These are phyloP conservation scores for Andrena praecox DNA, from an alignment of 2,888 invertebrate genomes.

Conservation along the genomic window DNA sequence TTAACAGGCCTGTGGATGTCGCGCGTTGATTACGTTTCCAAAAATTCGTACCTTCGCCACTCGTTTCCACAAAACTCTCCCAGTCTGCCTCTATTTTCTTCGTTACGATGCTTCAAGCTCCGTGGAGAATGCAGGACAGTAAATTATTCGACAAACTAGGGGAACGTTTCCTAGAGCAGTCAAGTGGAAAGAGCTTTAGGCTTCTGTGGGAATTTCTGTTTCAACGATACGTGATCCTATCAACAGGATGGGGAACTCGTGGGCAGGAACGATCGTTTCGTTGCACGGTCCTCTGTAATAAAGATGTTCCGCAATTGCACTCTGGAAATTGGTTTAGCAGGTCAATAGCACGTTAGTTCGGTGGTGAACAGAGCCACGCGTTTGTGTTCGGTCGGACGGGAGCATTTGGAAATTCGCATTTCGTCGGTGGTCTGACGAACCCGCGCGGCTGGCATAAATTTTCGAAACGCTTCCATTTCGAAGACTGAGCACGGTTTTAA, in stretches of 20 bases:
- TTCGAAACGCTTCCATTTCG: constrained; percentile 29
- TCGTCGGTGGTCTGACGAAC: constrained; percentile 13
- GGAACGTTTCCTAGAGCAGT: neutral
- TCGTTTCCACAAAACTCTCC: too few species aligned
- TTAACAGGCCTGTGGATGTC: neutral
- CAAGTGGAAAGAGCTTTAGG: neutral
- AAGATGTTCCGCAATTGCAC: constrained; percentile 49
- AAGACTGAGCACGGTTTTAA: neutral
- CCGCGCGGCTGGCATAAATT: constrained; percentile 8
- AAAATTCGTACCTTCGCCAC: neutral
- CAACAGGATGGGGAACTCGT: neutral
- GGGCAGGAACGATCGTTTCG: neutral
- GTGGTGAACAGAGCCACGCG: constrained; percentile 25
- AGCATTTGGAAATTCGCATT: constrained; percentile 31
- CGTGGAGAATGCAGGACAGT: too few species aligned
- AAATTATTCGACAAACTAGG: neutral
- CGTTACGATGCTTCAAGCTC: neutral
- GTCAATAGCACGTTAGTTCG: constrained; percentile 39
- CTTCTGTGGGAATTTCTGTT: neutral
- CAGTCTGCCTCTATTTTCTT: too few species aligned
- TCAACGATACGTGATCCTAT: neutral
- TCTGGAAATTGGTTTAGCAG: constrained; percentile 52
- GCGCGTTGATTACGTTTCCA: neutral
- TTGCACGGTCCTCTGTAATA: constrained; percentile 32
- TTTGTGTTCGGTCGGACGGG: neutral